phyloP scores from a whole-genome alignment of 2,888 invertebrate genomes.

The Apeira syringaria region DNA sequence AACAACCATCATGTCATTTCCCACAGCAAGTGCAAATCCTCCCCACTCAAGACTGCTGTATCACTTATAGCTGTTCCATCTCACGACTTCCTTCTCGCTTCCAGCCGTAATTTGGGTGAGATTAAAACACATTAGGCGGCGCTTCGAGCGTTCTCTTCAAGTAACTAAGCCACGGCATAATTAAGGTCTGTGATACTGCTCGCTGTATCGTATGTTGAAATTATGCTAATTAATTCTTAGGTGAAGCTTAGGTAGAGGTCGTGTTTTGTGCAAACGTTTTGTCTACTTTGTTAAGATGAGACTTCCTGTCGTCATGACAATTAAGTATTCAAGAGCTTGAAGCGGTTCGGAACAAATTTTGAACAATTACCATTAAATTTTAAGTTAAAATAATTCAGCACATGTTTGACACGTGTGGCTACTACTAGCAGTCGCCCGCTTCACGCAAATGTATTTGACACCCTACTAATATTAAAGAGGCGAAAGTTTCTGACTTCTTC shows the following conservation, averaged over 20 bases:
- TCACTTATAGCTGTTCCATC: constrained; percentile 18
- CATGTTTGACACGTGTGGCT: too few species aligned
- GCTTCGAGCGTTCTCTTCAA: constrained; percentile 15
- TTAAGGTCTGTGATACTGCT: constrained; percentile 14
- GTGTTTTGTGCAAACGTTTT: background rate
- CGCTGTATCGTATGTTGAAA: constrained; percentile 3
- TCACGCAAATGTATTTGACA: too few species aligned
- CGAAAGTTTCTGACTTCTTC: too few species aligned
- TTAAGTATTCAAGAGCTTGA: too few species aligned
- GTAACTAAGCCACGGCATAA: constrained; percentile 15
- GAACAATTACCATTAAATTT: too few species aligned
- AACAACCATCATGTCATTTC: constrained; percentile 14
- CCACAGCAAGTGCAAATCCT: constrained; percentile 16
- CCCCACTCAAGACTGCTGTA: constrained; percentile 7
- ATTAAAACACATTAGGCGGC: constrained; percentile 35
- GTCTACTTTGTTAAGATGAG: background rate
- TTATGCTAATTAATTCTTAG: constrained; percentile 13
- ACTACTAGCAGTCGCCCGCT: too few species aligned
- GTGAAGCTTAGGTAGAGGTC: background rate
- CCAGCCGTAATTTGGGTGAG: constrained; percentile 23
- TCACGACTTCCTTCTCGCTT: constrained; percentile 17
- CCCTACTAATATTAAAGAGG: too few species aligned
- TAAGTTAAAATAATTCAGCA: too few species aligned
- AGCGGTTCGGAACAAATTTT: too few species aligned
- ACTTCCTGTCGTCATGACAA: too few species aligned